Base-by-base conservation (phyloP, 2,113 vertebrate species). In the Scomber colias region DNA sequence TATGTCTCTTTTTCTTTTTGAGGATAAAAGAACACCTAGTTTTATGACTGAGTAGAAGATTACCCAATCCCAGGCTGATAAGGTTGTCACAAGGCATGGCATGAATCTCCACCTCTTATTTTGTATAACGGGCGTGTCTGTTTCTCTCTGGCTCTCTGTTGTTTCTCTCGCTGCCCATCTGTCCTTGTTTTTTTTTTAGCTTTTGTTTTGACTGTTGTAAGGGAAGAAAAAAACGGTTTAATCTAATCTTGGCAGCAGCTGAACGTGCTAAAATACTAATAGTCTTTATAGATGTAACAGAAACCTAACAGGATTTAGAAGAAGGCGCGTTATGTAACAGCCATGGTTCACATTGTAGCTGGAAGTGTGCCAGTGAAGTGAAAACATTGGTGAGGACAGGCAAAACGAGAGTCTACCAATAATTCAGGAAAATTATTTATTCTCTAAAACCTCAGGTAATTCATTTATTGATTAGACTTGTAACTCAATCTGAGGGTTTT, bases 21-120 rank as follows among this genome's bases (percentile, higher is more conserved):
- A 44, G 53, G 21, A 14, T 13, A 4, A 30, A 35, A 19, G 8
- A 61, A 51, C 35, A 16, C 57, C 15, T 1, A 59, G 56, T 65
- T 75, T 84, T 69, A 80, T 48, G 14, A 3, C 1, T 4, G 51
- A 62, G 79, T 73, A 3, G 44, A 70, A 72, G 40, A 71, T 88
- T 75, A 71, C 11, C 61, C 76, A 78, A 59, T 40, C 46, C 63
- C 31, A 10, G 61, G 40, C 14, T 49, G 75, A 78, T 79, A 79
- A 69, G 54, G 48, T 13, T 31, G 17, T 35, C 49, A 16, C 27
- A 55, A 30, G 61, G 17, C 40, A 24, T 21, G 59, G 67, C 62
- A 62, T 79, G 57, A 73, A 49, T 65, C 48, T 73, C 79, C 83
- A 45, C 51, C 70, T 53, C 45, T 85, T 24, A 19, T 62, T 81